Evolutionary conservation across 2,113 vertebrate species (phyloP).

Genomic region (Cisticola juncidis): DNA sequence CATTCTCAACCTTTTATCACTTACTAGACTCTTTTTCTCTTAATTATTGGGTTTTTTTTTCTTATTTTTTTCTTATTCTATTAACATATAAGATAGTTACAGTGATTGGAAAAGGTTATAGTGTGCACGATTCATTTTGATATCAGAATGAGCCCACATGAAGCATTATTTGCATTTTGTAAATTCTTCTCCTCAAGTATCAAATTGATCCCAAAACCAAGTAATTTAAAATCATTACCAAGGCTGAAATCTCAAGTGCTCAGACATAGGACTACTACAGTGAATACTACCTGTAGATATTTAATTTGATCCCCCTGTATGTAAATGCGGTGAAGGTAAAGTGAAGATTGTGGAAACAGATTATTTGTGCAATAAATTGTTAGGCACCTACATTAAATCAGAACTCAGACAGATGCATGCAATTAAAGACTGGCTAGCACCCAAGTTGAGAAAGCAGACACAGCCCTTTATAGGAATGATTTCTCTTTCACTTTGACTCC

Average conservation of each 20-base stretch:
- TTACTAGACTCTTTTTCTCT: not conserved
- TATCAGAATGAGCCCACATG: not conserved
- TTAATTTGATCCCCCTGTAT: not conserved
- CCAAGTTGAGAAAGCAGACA: not conserved
- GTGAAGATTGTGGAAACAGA: not conserved
- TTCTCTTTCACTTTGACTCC: not conserved
- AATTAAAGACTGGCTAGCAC: not conserved
- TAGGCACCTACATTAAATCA: not conserved
- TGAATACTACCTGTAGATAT: not conserved
- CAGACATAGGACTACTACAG: not conserved
- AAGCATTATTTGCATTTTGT: not conserved
- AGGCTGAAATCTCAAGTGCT: not conserved
- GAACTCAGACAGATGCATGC: not conserved
- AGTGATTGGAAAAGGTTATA: not conserved
- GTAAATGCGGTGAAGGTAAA: not conserved
- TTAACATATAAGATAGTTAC: not conserved
- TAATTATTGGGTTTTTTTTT: not conserved
- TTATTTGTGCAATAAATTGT: slow-evolving; percentile 11
- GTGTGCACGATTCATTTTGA: not conserved
- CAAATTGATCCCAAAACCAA: not conserved
- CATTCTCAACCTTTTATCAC: not conserved
- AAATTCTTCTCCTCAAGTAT: not conserved
- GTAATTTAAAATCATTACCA: not conserved
- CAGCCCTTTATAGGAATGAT: not conserved
- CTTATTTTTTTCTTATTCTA: not conserved